Conservation (phyloP, 2,797 vertebrate genomes). For the Notamacropus eugenii region DNA sequence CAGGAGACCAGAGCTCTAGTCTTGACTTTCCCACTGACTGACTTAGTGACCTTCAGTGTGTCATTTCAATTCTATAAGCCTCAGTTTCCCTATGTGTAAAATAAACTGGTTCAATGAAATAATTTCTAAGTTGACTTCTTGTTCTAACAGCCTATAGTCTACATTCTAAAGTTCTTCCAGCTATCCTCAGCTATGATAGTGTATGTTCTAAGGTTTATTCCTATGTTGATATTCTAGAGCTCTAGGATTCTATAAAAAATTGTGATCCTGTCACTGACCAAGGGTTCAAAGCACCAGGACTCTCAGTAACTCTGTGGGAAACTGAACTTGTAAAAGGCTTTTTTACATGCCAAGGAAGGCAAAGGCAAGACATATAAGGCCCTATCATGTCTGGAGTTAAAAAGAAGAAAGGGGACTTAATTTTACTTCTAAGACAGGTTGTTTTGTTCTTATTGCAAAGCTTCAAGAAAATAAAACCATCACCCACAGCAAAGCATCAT, state of each 20-base stretch:
- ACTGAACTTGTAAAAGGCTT: background rate
- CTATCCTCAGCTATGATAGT: background rate
- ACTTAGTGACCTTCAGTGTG: background rate
- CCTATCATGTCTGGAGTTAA: background rate
- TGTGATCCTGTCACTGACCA: background rate
- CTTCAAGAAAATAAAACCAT: slow-evolving; percentile 1
- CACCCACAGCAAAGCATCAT: background rate
- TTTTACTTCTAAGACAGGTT: background rate
- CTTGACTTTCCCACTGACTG: background rate
- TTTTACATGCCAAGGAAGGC: background rate
- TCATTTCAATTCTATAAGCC: background rate
- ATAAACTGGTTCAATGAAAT: background rate
- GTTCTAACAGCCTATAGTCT: background rate
- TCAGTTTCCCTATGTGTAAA: background rate
- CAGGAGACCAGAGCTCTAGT: background rate
- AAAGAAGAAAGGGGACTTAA: background rate
- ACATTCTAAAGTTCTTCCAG: background rate
- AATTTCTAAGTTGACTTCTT: background rate
- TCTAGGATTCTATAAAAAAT: background rate
- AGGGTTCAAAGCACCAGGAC: background rate
- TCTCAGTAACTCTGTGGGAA: background rate
- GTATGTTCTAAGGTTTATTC: background rate
- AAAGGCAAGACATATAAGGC: background rate
- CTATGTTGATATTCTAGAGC: background rate
- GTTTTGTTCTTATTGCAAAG: slow-evolving; percentile 1